phyloP scores from a whole-genome alignment of 2,797 vertebrate genomes.

The Silurus lanzhouensis region DNA sequence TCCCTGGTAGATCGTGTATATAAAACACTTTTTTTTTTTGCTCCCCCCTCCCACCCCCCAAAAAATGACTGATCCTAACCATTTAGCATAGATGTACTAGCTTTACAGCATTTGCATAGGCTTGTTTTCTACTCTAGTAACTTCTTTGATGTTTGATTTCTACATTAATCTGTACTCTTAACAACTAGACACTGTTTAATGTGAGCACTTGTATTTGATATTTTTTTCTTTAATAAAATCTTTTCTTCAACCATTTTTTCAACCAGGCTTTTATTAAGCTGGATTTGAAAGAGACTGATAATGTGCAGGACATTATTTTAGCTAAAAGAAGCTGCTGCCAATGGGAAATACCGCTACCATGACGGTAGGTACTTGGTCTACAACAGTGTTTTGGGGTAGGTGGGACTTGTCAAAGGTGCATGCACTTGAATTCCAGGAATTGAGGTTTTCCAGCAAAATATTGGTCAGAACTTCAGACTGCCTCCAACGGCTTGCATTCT shows the following conservation, averaged over 20 bases:
- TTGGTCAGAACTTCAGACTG: no score
- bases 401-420: no score
- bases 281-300: not conserved
- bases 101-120: slow-evolving; percentile 12
- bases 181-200: slow-evolving; percentile 50
- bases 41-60: not conserved
- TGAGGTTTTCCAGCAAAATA: no score
- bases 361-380: no score
- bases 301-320: no score
- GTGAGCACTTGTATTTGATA: slow-evolving; percentile 41
- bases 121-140: slow-evolving; percentile 30
- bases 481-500: no score
- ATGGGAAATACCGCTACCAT: no score
- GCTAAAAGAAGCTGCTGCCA: no score
- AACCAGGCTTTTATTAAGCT: slow-evolving; percentile 1
- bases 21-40: not conserved
- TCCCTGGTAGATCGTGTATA: slow-evolving; percentile 25
- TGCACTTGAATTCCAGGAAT: no score
- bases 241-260: slow-evolving; percentile 20
- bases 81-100: slow-evolving; percentile 11
- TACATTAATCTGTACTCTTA: slow-evolving; percentile 42
- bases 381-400: no score
- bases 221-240: slow-evolving; percentile 44
- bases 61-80: slow-evolving; percentile 22
- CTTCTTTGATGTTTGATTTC: slow-evolving; percentile 42